These are phyloP conservation scores for Acropora tenuis DNA, from an alignment of 64 coral and sea anemone genomes.

Conservation along the genomic window DNA sequence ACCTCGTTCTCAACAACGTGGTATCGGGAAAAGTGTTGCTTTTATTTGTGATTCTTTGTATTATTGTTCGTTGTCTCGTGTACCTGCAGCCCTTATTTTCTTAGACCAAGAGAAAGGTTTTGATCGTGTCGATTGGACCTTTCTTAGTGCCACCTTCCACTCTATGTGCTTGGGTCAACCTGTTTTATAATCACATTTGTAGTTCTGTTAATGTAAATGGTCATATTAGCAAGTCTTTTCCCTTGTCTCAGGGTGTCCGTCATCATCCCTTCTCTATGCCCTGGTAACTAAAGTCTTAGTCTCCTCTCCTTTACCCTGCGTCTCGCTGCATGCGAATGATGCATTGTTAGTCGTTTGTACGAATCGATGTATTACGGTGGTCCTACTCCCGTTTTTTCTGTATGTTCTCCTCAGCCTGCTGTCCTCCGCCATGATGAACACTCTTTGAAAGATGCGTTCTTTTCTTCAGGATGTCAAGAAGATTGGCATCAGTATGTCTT, in stretches of 20 bases:
- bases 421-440: too few relatives aligned
- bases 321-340: constrained; percentile 11
- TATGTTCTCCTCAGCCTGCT: too few relatives aligned
- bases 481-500: too few relatives aligned
- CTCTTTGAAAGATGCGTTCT: too few relatives aligned
- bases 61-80: background rate
- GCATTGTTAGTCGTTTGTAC: background rate
- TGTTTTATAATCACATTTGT: constrained; percentile 2
- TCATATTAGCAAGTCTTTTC: constrained; percentile 2
- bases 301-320: background rate
- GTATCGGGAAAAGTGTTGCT: constrained; percentile 27
- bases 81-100: background rate
- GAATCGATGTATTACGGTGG: background rate
- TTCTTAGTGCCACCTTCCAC: background rate
- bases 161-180: background rate
- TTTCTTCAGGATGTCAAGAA: too few relatives aligned
- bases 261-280: constrained; percentile 46
- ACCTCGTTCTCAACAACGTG: background rate
- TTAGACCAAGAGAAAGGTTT: constrained; percentile 67
- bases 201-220: constrained; percentile 44
- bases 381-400: background rate
- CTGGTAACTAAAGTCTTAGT: constrained; percentile 20
- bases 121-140: constrained; percentile 47
- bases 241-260: constrained; percentile 26
- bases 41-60: background rate